Evolutionary conservation across 2,797 vertebrate genomes (phyloP), one percentile per base, ranked within the genome.

Genomic region (Trachurus trachurus): DNA sequence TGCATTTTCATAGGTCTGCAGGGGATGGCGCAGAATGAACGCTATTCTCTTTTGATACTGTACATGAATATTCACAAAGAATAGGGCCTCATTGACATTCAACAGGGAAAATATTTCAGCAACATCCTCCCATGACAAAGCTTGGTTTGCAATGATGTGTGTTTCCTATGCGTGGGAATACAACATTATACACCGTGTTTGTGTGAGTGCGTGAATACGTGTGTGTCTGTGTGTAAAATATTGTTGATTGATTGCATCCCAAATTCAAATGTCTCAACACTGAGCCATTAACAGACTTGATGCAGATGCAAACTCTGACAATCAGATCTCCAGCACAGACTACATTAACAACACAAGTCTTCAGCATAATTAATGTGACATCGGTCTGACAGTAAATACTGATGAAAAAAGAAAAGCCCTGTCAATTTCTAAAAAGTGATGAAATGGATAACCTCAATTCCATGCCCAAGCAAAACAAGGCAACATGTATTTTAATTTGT

Each of bases 51-150:
- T 89, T 88, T 88, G 80, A 84, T 88, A 76, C 73, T 71, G 66
- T 78, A 85, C 81, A 90, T 91, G 87, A 82, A 92, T 91, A 91
- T 92, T 91, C 85, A 91, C 72, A 82, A 82, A 87, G 79, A 86
- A 61, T 1, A 53, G 53, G 63, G 40, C 31, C 71, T 89, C 72
- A 67, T 79, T 89, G 84, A 81, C 79, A 90, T 90, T 92, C 74
- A 83, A 11, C 75, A 44, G 62, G 74, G 76, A 71, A 71, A 71
- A 77, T 67, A 80, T 71, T 83, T 84, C 69, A 56, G 81, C 37
- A 65, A 59, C 78, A 72, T 21, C 74, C 82, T 69, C 74, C 82
- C 69, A 80, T 75, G 81, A 87, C 80, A 82, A 80, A 70, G 82
- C 64, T 70, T 78, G 56, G 88, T 75, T 66, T 83, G 64, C 50